Base-by-base conservation (phyloP, 2,797 vertebrate species). In the Delichon dasypus region DNA sequence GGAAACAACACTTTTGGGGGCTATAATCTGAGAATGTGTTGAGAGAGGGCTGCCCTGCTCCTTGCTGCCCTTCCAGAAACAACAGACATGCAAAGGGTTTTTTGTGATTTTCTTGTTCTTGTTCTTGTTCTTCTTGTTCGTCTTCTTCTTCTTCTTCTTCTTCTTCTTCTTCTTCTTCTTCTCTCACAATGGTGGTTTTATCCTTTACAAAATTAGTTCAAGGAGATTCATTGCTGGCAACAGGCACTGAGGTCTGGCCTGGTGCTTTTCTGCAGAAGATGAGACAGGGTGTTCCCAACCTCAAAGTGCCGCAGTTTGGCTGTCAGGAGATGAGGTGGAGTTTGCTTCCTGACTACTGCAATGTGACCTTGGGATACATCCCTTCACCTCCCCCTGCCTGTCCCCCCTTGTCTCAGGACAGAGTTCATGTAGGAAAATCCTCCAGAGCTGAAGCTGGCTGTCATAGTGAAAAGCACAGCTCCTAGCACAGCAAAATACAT, bases 151-250 rank as follows among this genome's bases (percentile, higher is more conserved):
- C 45, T 32, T 34, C 45, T 55, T n/a, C 58, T 40, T 42, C 53
- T 11, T 2, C 23, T 21, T 21, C 30, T 25, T 48, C 14, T 12
- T 23, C 3, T 5, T 38, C 5, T 16, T 27, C 27, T 44, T 11
- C 13, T 14, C 34, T 0, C 23, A 19, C 34, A 22, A 36, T 23
- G 25, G 66, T 90, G n/a, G 29, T 67, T 94, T 95, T 96, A 77
- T 89, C 84, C 81, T 93, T 89, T 62, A 70, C 45, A 79, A 95
- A 96, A 95, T 94, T 85, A 95, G 90, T 92, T 93, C 90, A 90
- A 91, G 92, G 92, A 96, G 90, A 85, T 95, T 90, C 94, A 88
- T 89, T 95, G 75, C 74, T 95, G 93, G 87, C 82, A 94, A 80
- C 26, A 60, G 86, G 81, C 84, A 48, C 65, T 8, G 44, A 85